Conservation (phyloP, 2,888 invertebrate genomes). For the Hypomecis punctinalis region DNA sequence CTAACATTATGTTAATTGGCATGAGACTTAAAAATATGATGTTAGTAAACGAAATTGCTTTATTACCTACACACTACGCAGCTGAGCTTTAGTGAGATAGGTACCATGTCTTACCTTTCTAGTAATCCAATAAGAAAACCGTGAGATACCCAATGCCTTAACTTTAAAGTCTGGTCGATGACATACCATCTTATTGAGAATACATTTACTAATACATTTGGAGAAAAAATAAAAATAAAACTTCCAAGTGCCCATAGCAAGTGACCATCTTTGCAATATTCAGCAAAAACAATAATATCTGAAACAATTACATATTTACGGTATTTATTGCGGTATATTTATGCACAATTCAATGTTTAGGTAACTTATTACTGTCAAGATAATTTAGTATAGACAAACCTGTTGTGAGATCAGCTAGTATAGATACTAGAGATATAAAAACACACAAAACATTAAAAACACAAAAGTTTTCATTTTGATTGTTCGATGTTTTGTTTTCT, state of each 20-base stretch:
- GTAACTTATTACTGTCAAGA: too few relatives aligned
- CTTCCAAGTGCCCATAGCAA: slow-evolving; percentile 84
- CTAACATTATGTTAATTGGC: too few relatives aligned
- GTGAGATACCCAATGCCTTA: slow-evolving; percentile 84
- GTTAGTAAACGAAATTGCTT: background rate
- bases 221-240: slow-evolving; percentile 80
- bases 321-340: background rate
- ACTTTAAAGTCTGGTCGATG: slow-evolving; percentile 74
- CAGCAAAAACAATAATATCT: slow-evolving; percentile 84
- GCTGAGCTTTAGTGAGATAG: too few relatives aligned
- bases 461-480: slow-evolving; percentile 79
- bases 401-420: slow-evolving; percentile 85
- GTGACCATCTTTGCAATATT: slow-evolving; percentile 84
- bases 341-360: background rate
- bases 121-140: slow-evolving; percentile 82
- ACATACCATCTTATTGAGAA: slow-evolving; percentile 86
- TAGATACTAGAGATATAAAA: slow-evolving; percentile 84
- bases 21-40: too few relatives aligned
- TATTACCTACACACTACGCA: too few relatives aligned
- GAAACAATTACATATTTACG: slow-evolving; percentile 51
- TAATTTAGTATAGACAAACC: slow-evolving; percentile 64
- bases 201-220: slow-evolving; percentile 84
- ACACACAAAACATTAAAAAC: slow-evolving; percentile 82
- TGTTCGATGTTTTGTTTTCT: slow-evolving; percentile 65
- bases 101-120: slow-evolving; percentile 75